Conservation (phyloP, 2,888 invertebrate genomes). For the Perizoma flavofasciatum region DNA sequence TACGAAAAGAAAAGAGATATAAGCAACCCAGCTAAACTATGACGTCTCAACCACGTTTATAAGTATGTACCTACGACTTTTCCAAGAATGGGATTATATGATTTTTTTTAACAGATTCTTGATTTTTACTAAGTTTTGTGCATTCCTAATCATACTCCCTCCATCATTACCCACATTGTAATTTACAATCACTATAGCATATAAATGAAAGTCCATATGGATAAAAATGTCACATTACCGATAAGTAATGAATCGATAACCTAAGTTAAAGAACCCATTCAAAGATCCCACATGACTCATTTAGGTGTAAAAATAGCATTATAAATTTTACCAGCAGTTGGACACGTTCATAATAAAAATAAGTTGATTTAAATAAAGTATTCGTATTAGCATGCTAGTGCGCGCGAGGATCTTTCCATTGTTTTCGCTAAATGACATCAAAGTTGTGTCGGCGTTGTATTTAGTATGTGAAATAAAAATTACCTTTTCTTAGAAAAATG, state of each 20-base stretch:
- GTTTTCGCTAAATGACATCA: slow-evolving; percentile 83
- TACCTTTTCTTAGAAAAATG: slow-evolving; percentile 66
- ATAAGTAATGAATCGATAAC: slow-evolving; percentile 56
- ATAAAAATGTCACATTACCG: slow-evolving; percentile 39
- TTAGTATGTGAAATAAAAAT: slow-evolving; percentile 76
- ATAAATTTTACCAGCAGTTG: slow-evolving; percentile 75
- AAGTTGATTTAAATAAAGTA: slow-evolving; percentile 80
- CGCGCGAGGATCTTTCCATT: slow-evolving; percentile 74
- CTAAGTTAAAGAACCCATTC: slow-evolving; percentile 65
- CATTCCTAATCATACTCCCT: slow-evolving; percentile 6
- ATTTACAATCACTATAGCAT: slow-evolving; percentile 20
- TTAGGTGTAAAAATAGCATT: slow-evolving; percentile 77
- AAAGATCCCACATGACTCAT: slow-evolving; percentile 74
- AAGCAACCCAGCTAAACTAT: too few relatives aligned
- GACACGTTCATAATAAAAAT: slow-evolving; percentile 76
- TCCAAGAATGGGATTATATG: too few relatives aligned
- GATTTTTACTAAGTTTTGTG: too few relatives aligned
- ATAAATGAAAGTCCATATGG: slow-evolving; percentile 28
- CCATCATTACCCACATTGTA: slow-evolving; percentile 26
- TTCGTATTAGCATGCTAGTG: slow-evolving; percentile 72
- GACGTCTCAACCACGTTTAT: too few relatives aligned
- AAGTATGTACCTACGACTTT: too few relatives aligned
- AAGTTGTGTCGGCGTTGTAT: slow-evolving; percentile 76
- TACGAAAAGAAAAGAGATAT: too few relatives aligned
- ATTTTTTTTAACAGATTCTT: too few relatives aligned